These are phyloP conservation scores for Archips xylosteana DNA, from an alignment of 2,888 invertebrate genomes.

Conservation along the genomic window DNA sequence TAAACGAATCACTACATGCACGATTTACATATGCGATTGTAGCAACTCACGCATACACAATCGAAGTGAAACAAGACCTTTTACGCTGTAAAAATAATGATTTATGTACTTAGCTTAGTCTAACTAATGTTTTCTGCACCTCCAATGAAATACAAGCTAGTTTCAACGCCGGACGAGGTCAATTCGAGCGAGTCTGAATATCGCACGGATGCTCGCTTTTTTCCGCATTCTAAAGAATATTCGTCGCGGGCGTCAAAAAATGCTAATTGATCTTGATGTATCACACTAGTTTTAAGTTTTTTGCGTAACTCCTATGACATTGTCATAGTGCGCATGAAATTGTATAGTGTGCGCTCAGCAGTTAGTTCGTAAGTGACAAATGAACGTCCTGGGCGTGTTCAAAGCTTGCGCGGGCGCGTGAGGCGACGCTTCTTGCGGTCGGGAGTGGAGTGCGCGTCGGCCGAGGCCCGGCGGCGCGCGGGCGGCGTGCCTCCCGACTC, in stretches of 20 bases:
- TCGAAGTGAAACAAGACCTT: background rate
- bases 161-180: background rate
- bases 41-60: background rate
- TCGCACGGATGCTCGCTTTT: background rate
- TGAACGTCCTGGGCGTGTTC: slow-evolving; percentile 44
- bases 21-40: slow-evolving; percentile 25
- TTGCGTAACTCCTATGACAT: background rate
- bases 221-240: background rate
- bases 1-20: slow-evolving; percentile 6
- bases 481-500: slow-evolving; percentile 58
- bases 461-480: slow-evolving; percentile 72
- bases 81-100: slow-evolving; percentile 8
- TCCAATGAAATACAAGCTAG: background rate
- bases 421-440: slow-evolving; percentile 81
- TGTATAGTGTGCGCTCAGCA: background rate
- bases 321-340: background rate
- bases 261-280: background rate
- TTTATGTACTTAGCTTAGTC: slow-evolving; percentile 6
- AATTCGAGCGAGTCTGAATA: background rate
- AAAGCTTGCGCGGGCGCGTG: slow-evolving; percentile 79
- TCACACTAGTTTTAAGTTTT: background rate
- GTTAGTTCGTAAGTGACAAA: background rate
- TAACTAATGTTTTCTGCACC: slow-evolving; percentile 33
- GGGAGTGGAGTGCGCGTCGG: slow-evolving; percentile 67
- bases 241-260: background rate